These are phyloP conservation scores for Phrynocephalus guinanensis DNA, from an alignment of 2,797 vertebrate genomes.

Conservation along the genomic window DNA sequence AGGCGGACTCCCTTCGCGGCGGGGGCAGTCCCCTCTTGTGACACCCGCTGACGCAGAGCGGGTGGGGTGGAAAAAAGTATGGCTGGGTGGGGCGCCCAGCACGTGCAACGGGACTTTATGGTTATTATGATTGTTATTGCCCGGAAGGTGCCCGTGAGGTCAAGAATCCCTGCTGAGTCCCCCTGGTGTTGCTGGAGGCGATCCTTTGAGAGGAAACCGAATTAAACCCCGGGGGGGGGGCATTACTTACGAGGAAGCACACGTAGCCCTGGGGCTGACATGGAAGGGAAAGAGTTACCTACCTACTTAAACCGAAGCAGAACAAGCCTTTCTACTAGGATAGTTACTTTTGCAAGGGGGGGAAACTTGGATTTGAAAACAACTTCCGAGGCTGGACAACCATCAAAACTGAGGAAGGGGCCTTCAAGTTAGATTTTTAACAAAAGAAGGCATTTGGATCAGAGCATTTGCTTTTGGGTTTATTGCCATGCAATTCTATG, in stretches of 20 bases:
- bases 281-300: too few species aligned
- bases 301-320: too few species aligned
- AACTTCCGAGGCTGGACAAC: not conserved
- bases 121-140: not conserved
- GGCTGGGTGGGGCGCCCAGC: too few species aligned
- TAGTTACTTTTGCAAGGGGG: too few species aligned
- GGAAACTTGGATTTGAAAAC: not conserved
- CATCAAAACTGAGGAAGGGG: too few species aligned
- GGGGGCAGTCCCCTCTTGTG: not conserved
- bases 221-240: too few species aligned
- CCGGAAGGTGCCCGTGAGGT: not conserved
- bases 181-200: not conserved
- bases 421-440: too few species aligned
- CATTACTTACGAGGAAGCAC: not conserved
- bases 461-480: not conserved
- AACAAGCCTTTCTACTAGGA: too few species aligned
- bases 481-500: not conserved
- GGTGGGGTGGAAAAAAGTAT: too few species aligned
- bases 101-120: fast-evolving
- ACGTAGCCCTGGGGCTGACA: not conserved
- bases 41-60: too few species aligned
- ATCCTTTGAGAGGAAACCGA: too few species aligned
- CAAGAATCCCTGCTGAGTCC: too few species aligned
- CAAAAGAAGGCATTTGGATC: not conserved
- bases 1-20: not conserved